Evolutionary conservation across 2,797 vertebrate genomes (phyloP), one percentile per base, ranked within the genome.

Genomic region (Aeoliscus strigatus): DNA sequence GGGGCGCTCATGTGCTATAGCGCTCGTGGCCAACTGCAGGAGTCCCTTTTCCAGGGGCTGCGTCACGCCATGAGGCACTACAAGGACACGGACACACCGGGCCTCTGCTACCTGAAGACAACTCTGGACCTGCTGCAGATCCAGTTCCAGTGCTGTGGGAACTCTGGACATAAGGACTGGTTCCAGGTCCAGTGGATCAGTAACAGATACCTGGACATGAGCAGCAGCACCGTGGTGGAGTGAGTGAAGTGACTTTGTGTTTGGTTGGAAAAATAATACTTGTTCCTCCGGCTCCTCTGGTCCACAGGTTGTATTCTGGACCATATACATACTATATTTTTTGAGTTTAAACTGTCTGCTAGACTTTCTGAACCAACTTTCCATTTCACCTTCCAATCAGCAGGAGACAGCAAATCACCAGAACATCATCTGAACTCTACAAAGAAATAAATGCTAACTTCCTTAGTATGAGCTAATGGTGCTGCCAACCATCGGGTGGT

Each of bases 141-240:
- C 31, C 80, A 88, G 62, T 90, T 94, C 75, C 88, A 81, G 1
- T 94, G 93, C 75, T 94, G 93, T 31, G 93, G 93, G 16, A 93
- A 92, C 53, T 79, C 81, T 4, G 91, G 88, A 7, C 89, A 89
- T 60, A 83, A 75, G 32, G 92, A 94, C 75, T 94, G 93, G 92
- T 92, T 93, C 81, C 82, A 89, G 70, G 79, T 93, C 59, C 92
- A 94, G 84, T 94, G 93, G 92, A 81, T 94, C 63, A 91, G 90
- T 60, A 73, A 51, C 52, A 89, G 87, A 12, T 94, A 92, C 28
- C 82, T 94, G 71, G 88, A 94, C 75, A 86, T 92, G 89, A 88
- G 75, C 65, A 88, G 86, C 67, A 87, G 79, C 16, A 73, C 82
- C 1, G 88, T 94, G 60, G 13, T 76, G 40, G 87, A 92, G 92